Base-by-base conservation (phyloP, 2,797 vertebrate genomes). In the Galagoides demidoff region DNA sequence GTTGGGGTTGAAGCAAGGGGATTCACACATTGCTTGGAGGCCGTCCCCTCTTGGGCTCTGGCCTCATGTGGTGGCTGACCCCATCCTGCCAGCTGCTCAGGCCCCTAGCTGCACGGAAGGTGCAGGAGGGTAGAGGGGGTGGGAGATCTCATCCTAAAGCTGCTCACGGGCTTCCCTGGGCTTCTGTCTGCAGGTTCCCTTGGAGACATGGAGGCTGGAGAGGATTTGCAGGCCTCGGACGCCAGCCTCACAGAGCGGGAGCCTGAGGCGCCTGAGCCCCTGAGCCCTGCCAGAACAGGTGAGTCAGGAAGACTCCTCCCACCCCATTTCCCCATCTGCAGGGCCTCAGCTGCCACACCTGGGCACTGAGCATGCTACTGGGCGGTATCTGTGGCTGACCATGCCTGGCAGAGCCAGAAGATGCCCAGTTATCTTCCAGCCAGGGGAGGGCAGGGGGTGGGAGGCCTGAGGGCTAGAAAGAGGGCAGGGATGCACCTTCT, bases 121-220 rank as follows among this genome's bases (percentile, higher is more conserved):
- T 13, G 31, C 49, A 14, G 52, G 34, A 22, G 27, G 22, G 25
- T 0, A 52, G 49, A 52, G 0, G 3, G 20, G 7, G 61, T n/a
- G 25, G 4, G 2, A 7, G 22, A 17, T 22, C 43, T 39, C 14
- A 19, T 3, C 1, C 49, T 29, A 34, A 20, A 66, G 43, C 52
- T 3, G 39, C 92, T 92, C 78, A 85, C 3, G 0, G 31, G 5
- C 23, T 5, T 8, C 55, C 55, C 0, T 7, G 0, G 22, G 9
- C 25, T 64, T 79, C 23, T 94, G 57, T 87, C 92, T 31, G 6
- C 98, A 99, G 99, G 99, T 97, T 99, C 99, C 97, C 98, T 99
- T 19, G 99, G 99, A 82, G 99, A 99, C 19, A 99, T 99, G 94
- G 99, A 99, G 63, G 98, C 98, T 13, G 95, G 98, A 0, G 99